Percentiles rank a stretch among this genome's conserved stretches.
phyloP scores from a whole-genome alignment of 35 echinoderm and acorn worm genomes.

The Lytechinus variegatus region DNA sequence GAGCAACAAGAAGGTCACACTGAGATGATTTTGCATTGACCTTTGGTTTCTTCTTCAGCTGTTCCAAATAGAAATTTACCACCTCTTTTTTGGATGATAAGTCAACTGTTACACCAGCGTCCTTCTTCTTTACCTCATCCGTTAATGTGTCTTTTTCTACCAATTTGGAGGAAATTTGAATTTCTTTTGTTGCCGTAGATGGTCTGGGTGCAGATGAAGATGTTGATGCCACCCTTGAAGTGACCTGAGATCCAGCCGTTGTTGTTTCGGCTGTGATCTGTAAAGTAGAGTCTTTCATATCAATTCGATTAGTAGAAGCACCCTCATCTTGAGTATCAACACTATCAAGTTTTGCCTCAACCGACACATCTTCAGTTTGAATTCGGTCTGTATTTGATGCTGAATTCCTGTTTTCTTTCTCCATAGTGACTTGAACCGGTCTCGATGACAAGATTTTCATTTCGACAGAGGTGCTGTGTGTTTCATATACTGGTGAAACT shows the following conservation, averaged over 20 bases:
- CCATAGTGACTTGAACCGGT: conserved; percentile 2
- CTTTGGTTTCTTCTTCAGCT: conserved; percentile 44
- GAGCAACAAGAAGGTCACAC: background rate
- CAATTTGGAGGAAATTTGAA: background rate
- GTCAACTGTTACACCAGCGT: conserved; percentile 20
- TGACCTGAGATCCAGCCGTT: background rate
- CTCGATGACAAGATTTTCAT: background rate
- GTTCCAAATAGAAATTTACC: conserved; percentile 16
- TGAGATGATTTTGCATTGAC: background rate
- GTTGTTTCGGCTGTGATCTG: background rate
- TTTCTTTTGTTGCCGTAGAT: background rate
- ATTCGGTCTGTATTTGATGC: background rate
- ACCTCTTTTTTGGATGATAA: conserved; percentile 35
- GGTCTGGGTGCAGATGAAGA: background rate
- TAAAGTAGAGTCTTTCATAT: background rate
- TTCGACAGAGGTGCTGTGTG: conserved; percentile 18
- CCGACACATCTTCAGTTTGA: background rate
- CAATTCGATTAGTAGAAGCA: background rate
- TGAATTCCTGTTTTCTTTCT: background rate
- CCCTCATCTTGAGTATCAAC: background rate
- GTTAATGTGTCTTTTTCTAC: background rate
- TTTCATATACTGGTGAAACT: conserved; percentile 31
- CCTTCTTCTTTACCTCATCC: background rate
- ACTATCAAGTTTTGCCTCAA: background rate
- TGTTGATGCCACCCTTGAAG: background rate